Base-by-base conservation (phyloP, 2,113 vertebrate genomes). In the Canis aureus region DNA sequence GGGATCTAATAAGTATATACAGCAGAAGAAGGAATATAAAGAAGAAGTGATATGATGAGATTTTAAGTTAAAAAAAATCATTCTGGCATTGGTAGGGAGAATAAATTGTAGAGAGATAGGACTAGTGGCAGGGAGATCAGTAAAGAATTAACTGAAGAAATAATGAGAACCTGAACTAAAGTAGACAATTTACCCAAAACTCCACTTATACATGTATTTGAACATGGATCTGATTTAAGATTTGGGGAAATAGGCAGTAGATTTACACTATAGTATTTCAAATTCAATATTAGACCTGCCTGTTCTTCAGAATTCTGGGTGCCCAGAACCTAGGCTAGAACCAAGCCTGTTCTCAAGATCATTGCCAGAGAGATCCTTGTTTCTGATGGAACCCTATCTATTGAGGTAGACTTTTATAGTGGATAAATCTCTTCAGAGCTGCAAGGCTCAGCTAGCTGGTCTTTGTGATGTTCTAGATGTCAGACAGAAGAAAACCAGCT, bases 91-190 rank as follows among this genome's bases (percentile, higher is more conserved):
- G 43, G 2, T 74, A 69, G 38, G 22, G 20, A 88, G 43, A 94
- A 93, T 91, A 93, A 71, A 91, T 55, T 67, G 25, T 9, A 81
- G 51, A 69, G 78, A 92, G 11, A 2, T 69, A 53, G 59, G n/a
- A 55, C 9, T 79, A 74, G 12, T 83, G 29, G 4, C 59, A 81
- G 64, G 38, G 57, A 57, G 4, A 62, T 82, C 6, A 67, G 16
- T 71, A 79, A 66, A n/a, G 27, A 5, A 88, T n/a, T 92, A 95
- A 38, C 10, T 29, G 49, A 66, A 94, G 25, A 95, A 89, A 94
- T 59, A 13, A 79, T 93, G 69, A 93, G 59, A 93, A 94, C n/a
- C 2, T 96, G 59, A 91, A 32, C 20, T 84, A 38, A 94, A 12
- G 20, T 94, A 60, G 38, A 64, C 60, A 43, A 0, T 49, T 81